Evolutionary conservation across 2,113 vertebrate species (phyloP), one percentile per base, ranked within the genome.

Genomic region (Perognathus longimembris): DNA sequence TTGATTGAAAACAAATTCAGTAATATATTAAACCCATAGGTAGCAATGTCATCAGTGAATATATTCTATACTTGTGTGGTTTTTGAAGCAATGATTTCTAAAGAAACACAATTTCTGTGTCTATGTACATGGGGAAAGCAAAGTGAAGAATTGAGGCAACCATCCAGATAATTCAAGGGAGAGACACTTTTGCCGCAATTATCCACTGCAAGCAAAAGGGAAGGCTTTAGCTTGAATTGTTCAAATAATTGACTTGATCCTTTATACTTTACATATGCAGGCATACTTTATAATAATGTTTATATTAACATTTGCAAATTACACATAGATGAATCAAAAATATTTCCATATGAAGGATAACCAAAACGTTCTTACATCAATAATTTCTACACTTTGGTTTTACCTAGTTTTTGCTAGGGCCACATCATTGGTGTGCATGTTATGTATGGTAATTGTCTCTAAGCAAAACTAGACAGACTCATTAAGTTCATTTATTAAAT

Each of bases 111-210:
- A 92, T 88, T 91, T 76, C 88, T 91, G 22, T 73, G 59, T 95
- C 93, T 92, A 78, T 63, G 38, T 69, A 89, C 84, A 91, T 11
- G 4, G 75, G 83, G 67, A 96, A 93, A 92, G 64, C 77, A 24
- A 96, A 93, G 85, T 96, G 89, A 95, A 96, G 93, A 96, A 95
- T 91, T 96, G 95, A 96, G 91, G 74, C 84, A 94, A 93, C 94
- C 95, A 96, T 94, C 91, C 95, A 96, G 92, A 94, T 93, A 97
- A 96, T 93, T 96, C 94, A 96, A 76, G 63, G 54, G 73, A 89
- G 93, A 96, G 90, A 75, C 78, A 93, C 87, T 95, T 95, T 82
- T 88, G 73, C 92, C 75, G 92, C 91, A 95, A 94, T 95, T 95
- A 91, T 92, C 74, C 87, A 81, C 84, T 85, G 69, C 94, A 94